These are phyloP conservation scores for Pristionchus maxplancki DNA, from an alignment of 2,888 invertebrate genomes.

Conservation along the genomic window DNA sequence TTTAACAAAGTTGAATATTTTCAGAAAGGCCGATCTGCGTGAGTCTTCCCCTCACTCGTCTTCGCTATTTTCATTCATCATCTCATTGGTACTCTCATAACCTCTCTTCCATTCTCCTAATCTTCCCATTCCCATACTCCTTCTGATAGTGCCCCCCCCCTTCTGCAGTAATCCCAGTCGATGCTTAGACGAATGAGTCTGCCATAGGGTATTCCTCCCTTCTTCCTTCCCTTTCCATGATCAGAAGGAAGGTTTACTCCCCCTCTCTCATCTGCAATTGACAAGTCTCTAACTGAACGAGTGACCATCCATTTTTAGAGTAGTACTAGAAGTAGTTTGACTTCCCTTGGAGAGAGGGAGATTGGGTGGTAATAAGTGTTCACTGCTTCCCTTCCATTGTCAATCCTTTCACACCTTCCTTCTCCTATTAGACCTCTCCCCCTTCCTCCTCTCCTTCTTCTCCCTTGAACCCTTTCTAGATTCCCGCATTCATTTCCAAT, in stretches of 20 bases:
- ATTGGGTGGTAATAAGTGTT: slow-evolving; percentile 11
- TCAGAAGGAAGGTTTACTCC: neutral
- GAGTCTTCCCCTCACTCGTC: too few relatives aligned
- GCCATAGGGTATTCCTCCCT: neutral
- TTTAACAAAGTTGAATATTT: too few relatives aligned
- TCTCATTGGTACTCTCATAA: neutral
- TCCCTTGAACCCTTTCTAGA: neutral
- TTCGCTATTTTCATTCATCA: neutral
- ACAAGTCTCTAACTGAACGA: neutral
- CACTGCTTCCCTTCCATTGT: slow-evolving; percentile 22
- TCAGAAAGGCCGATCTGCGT: neutral
- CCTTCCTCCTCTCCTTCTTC: neutral
- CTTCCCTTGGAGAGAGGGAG: neutral
- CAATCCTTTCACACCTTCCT: slow-evolving; percentile 18
- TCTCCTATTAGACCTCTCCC: neutral
- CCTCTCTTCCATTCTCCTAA: slow-evolving; percentile 6
- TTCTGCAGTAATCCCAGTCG: neutral
- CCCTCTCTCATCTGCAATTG: neutral
- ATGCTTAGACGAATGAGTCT: slow-evolving; percentile 21
- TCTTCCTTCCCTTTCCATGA: neutral
- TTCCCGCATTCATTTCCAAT: slow-evolving; percentile 22
- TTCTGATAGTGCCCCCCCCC: slow-evolving; percentile 20
- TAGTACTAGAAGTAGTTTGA: neutral
- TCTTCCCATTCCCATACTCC: slow-evolving; percentile 19
- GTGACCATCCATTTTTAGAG: slow-evolving; percentile 10